Conservation (phyloP, 2,888 invertebrate genomes). For the Synanthedon tipuliformis region DNA sequence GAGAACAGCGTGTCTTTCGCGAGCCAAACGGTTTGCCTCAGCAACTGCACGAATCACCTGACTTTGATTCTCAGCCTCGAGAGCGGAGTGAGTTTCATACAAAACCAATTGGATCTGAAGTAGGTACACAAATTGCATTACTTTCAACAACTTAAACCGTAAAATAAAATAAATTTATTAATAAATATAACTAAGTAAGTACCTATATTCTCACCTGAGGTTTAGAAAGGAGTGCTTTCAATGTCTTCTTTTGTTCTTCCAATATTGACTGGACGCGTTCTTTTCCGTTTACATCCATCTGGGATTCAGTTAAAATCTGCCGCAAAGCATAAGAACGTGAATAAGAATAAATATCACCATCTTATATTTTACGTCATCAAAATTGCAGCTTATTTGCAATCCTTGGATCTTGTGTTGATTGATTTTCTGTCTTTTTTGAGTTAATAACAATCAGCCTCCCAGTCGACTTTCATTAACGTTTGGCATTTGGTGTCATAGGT, state of each 20-base stretch:
- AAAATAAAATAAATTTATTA: neutral
- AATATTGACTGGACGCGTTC: slow-evolving; percentile 74
- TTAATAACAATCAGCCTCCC: too few species aligned
- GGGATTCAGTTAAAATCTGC: slow-evolving; percentile 74
- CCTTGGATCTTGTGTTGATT: too few species aligned
- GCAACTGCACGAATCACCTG: slow-evolving; percentile 77
- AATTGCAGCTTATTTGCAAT: too few species aligned
- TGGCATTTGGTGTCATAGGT: too few species aligned
- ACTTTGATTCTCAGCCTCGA: slow-evolving; percentile 79
- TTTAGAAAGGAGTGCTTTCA: slow-evolving; percentile 79
- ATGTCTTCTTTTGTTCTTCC: slow-evolving; percentile 80
- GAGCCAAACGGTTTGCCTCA: slow-evolving; percentile 77
- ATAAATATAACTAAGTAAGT: neutral
- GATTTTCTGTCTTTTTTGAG: too few species aligned
- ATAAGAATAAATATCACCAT: too few species aligned
- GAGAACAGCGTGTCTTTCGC: slow-evolving; percentile 73
- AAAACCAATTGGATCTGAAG: slow-evolving; percentile 79
- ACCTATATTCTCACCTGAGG: slow-evolving; percentile 75
- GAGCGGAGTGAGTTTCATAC: slow-evolving; percentile 84
- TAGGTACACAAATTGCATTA: neutral
- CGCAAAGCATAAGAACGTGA: too few species aligned
- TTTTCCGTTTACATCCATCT: slow-evolving; percentile 72
- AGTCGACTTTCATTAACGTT: too few species aligned
- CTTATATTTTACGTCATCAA: too few species aligned
- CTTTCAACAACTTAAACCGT: neutral